phyloP scores from a whole-genome alignment of 2,113 vertebrate genomes.

The Rhombomys opimus region DNA sequence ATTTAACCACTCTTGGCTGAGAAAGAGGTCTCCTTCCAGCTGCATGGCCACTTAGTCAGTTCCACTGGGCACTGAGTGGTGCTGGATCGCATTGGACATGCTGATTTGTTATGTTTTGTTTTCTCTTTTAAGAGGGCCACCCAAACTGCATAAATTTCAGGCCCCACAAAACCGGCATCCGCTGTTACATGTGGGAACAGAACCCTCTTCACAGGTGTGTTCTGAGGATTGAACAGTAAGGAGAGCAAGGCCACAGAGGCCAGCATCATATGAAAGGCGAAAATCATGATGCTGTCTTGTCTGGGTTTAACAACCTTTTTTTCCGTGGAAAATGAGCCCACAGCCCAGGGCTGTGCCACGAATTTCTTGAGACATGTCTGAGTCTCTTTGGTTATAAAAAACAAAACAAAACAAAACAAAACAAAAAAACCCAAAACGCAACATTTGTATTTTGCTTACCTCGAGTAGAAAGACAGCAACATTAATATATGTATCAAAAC shows the following conservation, averaged over 20 bases:
- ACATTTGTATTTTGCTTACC: not conserved
- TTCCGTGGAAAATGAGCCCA: not conserved
- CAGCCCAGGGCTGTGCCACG: not conserved
- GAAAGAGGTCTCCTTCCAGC: not conserved
- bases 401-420: not conserved
- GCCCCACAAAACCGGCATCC: not conserved
- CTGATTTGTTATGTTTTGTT: not conserved
- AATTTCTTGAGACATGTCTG: not conserved
- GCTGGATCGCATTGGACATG: not conserved
- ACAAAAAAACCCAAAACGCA: not conserved
- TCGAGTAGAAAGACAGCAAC: not conserved
- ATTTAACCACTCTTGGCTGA: not conserved
- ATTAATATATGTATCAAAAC: not conserved
- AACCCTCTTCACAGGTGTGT: not conserved
- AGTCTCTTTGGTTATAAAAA: not conserved
- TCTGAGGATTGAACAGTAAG: not conserved
- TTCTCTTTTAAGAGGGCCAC: conserved; percentile 15
- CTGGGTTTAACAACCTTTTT: not conserved
- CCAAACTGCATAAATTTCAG: not conserved
- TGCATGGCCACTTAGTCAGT: not conserved
- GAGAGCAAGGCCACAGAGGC: not conserved
- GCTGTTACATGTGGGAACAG: not conserved
- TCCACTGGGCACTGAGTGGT: not conserved
- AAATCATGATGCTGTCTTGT: not conserved
- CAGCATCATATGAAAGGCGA: not conserved